These are phyloP conservation scores for Desmodus rotundus DNA, from an alignment of 2,113 vertebrate species.

Conservation along the genomic window DNA sequence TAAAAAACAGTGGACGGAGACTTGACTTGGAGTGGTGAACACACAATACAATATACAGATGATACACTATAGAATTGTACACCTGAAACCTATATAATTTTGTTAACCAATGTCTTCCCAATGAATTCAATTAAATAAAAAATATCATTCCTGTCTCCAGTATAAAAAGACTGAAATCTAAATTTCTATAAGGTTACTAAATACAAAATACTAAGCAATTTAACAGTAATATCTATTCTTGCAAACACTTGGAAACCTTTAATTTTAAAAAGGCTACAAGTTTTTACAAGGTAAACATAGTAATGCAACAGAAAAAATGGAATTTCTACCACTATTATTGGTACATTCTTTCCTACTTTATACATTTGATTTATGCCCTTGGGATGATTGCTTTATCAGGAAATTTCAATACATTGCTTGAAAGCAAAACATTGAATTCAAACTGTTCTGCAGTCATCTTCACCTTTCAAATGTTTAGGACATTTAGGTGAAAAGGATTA, in stretches of 20 bases:
- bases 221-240: conserved; percentile 14
- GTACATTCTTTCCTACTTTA: background rate
- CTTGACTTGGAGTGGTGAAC: no score
- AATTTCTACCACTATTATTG: background rate
- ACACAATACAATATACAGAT: no score
- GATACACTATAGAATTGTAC: no score
- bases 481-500: conserved; percentile 64
- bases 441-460: conserved; percentile 57
- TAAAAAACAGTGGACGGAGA: no score
- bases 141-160: background rate
- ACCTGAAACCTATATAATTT: background rate
- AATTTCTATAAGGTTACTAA: conserved; percentile 45
- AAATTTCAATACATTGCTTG: conserved; percentile 53
- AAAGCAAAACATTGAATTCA: conserved; percentile 60
- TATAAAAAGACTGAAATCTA: conserved; percentile 37
- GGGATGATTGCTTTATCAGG: conserved; percentile 47
- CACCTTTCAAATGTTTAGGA: conserved; percentile 67
- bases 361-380: conserved; percentile 52
- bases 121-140: background rate
- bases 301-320: background rate
- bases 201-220: conserved; percentile 38
- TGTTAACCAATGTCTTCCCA: background rate
- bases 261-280: conserved; percentile 15
- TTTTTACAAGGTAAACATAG: conserved; percentile 15
- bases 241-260: conserved; percentile 12